Percentiles rank a stretch among this genome's conserved stretches.
Conservation (phyloP, 2,113 vertebrate genomes). For the Polypterus bichir region DNA sequence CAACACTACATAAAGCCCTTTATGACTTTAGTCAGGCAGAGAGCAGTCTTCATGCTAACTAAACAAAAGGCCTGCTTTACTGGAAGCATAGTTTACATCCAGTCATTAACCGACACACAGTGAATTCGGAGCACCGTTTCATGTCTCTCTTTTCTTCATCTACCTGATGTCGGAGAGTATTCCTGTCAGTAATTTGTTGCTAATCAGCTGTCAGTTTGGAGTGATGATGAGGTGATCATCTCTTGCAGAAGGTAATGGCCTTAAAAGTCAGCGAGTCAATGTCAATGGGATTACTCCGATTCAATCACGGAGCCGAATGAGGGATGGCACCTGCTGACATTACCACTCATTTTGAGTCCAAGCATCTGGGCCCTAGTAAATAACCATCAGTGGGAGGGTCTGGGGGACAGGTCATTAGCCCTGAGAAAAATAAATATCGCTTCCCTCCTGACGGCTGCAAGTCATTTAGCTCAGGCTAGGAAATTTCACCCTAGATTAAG, state of each 20-base stretch:
- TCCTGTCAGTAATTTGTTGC: slow-evolving; percentile 88
- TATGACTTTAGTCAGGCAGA: too few species aligned
- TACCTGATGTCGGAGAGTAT: slow-evolving; percentile 50
- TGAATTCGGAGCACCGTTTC: background rate
- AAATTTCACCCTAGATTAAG: slow-evolving; percentile 99
- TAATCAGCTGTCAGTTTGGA: slow-evolving; percentile 94
- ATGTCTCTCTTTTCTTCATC: slow-evolving; percentile 15
- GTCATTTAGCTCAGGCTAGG: slow-evolving; percentile 98
- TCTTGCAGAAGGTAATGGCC: slow-evolving; percentile 91
- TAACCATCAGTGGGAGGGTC: slow-evolving; percentile 99
- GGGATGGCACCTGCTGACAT: slow-evolving; percentile 94
- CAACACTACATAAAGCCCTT: too few species aligned
- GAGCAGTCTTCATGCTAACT: too few species aligned
- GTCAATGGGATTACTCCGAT: slow-evolving; percentile 96
- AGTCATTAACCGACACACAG: too few species aligned
- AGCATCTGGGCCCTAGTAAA: slow-evolving; percentile 99
- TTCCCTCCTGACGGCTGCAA: slow-evolving; percentile 93
- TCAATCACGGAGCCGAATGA: slow-evolving; percentile 89
- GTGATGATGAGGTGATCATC: slow-evolving; percentile 86
- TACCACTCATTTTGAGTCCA: slow-evolving; percentile 98
- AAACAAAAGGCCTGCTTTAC: too few species aligned
- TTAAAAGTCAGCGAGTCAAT: slow-evolving; percentile 99
- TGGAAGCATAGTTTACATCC: too few species aligned
- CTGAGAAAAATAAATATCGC: slow-evolving; percentile 99
- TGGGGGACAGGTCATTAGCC: slow-evolving; percentile 98